Evolutionary conservation across 1,140 invertebrate genomes (phyloP), one percentile per base, ranked within the genome.

Genomic region (Drosophila pseudoobscura): DNA sequence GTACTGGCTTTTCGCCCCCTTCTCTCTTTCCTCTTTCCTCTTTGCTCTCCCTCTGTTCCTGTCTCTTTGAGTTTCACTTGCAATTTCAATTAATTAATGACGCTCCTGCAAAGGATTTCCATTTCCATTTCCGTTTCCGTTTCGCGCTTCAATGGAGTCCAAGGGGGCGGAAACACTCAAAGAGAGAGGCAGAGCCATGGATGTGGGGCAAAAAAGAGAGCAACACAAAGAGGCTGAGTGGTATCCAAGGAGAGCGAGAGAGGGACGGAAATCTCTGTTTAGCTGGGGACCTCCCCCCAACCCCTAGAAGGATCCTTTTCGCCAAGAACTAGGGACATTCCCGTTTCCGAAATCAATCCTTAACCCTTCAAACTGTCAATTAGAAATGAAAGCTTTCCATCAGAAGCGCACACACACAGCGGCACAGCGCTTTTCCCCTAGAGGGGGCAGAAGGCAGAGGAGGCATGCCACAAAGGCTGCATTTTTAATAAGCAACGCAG

Each of bases 11-110:
- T 65, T 20, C 0, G 9, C 15, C 35, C 17, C 3, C 17, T 26
- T 20, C 20, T 20, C 20, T 20, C 20, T 20, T 20, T 1, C 20
- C 20, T 20, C 20, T 20, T 20, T 20, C 20, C 20, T 20, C 20
- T 20, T 20, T 20, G 1, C 20, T 20, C 20, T 20, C 20, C 22
- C n/a, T 11, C 29, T 13, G 1, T 13, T 11, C 11, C 43, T 66
- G 41, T 66, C 44, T 58, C 47, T 75, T 80, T 50, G 56, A 62
- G 51, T 73, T 54, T 58, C 57, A 68, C 65, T 72, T 72, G 69
- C 65, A 52, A 51, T 83, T 59, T 57, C 57, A 69, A 64, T 69
- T 84, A 79, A 84, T 82, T 84, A 65, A 80, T 69, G 65, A 50
- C 56, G 26, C 41, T 47, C 65, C 68, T 49, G 63, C 63, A 56